Percentiles rank a stretch among this genome's conserved stretches.
phyloP scores from a whole-genome alignment of 1,140 invertebrate genomes.

The Chymomyza costata region DNA sequence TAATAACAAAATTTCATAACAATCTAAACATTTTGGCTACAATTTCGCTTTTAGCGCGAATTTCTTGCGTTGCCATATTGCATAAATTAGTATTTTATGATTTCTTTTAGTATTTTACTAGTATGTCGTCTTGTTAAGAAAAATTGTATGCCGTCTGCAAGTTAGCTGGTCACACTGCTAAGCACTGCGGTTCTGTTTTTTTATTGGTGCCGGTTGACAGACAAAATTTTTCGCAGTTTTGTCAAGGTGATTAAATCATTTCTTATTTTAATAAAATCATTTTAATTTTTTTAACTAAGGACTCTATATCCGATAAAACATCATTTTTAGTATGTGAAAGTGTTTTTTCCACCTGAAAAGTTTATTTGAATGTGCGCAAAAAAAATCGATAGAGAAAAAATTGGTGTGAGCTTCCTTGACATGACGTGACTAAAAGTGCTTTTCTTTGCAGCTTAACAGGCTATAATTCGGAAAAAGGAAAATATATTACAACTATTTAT shows the following conservation, averaged over 20 bases:
- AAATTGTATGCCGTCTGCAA: neutral
- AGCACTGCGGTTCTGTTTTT: too few relatives aligned
- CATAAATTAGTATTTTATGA: too few relatives aligned
- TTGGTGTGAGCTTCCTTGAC: too few relatives aligned
- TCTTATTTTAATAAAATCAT: too few relatives aligned
- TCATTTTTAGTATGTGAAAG: constrained; percentile 7
- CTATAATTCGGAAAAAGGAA: constrained; percentile 61
- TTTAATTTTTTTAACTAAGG: too few relatives aligned
- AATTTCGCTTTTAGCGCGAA: constrained; percentile 39
- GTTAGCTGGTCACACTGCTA: too few relatives aligned
- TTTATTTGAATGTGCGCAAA: constrained; percentile 26
- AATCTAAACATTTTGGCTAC: constrained; percentile 13
- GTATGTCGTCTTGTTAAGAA: neutral
- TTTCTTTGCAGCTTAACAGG: constrained; percentile 57
- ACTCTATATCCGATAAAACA: too few relatives aligned
- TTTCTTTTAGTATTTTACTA: too few relatives aligned
- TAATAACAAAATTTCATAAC: constrained; percentile 25
- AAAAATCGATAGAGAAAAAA: too few relatives aligned
- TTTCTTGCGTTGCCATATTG: constrained; percentile 13
- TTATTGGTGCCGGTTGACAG: constrained; percentile 50
- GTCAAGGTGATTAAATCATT: constrained; percentile 47
- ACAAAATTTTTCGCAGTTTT: constrained; percentile 36
- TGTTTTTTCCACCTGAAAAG: constrained; percentile 29
- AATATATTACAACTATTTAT: constrained; percentile 45
- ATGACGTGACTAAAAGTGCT: constrained; percentile 68